Evolutionary conservation across 53 echinoderm and acorn worm species (phyloP).

Genomic region (Henricia sp.): DNA sequence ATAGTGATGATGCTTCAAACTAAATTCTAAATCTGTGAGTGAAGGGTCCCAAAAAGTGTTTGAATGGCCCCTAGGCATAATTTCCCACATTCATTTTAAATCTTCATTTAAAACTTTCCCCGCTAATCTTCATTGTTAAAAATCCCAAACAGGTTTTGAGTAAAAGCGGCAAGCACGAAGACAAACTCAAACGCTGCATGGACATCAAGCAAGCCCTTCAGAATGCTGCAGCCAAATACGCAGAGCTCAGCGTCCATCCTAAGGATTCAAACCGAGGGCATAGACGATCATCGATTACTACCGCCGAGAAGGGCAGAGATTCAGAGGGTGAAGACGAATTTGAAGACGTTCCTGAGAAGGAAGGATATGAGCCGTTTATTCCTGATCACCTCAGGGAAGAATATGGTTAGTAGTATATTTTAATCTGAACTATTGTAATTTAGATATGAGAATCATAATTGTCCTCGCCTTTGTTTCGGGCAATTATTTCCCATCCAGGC

Average conservation of each 20-base stretch:
- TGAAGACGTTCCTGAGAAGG: slow-evolving; percentile 97
- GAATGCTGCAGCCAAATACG: slow-evolving; percentile 61
- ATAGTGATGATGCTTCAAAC: too few species aligned
- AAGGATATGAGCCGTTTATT: slow-evolving; percentile 89
- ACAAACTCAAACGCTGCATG: slow-evolving; percentile 79
- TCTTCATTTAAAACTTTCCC: not conserved
- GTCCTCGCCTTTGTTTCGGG: too few species aligned
- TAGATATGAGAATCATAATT: not conserved
- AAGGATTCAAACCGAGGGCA: not conserved
- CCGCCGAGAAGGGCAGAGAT: not conserved
- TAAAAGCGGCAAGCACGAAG: slow-evolving; percentile 65
- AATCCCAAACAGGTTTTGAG: slow-evolving; percentile 55
- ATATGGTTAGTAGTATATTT: slow-evolving; percentile 69
- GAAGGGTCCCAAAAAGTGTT: too few species aligned
- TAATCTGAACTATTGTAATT: not conserved
- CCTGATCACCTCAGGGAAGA: slow-evolving; percentile 78
- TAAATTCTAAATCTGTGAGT: too few species aligned
- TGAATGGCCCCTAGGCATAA: too few species aligned
- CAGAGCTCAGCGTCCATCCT: slow-evolving; percentile 72
- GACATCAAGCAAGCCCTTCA: slow-evolving; percentile 78
- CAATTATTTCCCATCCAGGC: too few species aligned
- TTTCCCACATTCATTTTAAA: not conserved
- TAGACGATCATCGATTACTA: not conserved
- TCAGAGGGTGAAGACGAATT: slow-evolving; percentile 75
- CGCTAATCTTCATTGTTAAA: not conserved